Evolutionary conservation across 2,113 vertebrate species (phyloP).

Genomic region (Eclectus roratus): DNA sequence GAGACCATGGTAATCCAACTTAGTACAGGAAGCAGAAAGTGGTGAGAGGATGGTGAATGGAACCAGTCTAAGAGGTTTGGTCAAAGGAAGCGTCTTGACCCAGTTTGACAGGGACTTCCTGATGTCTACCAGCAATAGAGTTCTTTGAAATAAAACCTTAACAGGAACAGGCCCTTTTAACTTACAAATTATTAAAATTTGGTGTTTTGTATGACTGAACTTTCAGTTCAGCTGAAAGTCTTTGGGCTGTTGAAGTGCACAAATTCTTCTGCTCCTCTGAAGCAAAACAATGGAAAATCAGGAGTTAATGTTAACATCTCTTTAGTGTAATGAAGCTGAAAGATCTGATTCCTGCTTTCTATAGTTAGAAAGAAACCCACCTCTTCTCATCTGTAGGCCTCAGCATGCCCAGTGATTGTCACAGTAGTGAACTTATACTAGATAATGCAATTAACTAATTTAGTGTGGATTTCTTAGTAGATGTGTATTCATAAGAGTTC

Average conservation of each 20-base stretch:
- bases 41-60: neutral
- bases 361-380: neutral
- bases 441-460: slow-evolving; percentile 48
- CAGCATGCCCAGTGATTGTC: neutral
- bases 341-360: neutral
- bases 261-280: neutral
- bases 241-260: neutral
- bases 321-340: neutral
- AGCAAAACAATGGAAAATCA: neutral
- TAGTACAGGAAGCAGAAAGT: neutral
- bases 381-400: neutral
- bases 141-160: neutral
- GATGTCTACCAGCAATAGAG: neutral
- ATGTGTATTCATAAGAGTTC: neutral
- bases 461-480: neutral
- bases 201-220: neutral
- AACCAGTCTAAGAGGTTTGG: neutral
- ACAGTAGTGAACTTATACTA: slow-evolving; percentile 22
- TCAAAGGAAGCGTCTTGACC: neutral
- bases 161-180: neutral
- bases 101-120: neutral
- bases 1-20: neutral
- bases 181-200: neutral
- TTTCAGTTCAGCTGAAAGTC: neutral
- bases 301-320: neutral